Evolutionary conservation across 2,888 invertebrate species (phyloP), one percentile per base, ranked within the genome.

Genomic region (Sturmia bella): DNA sequence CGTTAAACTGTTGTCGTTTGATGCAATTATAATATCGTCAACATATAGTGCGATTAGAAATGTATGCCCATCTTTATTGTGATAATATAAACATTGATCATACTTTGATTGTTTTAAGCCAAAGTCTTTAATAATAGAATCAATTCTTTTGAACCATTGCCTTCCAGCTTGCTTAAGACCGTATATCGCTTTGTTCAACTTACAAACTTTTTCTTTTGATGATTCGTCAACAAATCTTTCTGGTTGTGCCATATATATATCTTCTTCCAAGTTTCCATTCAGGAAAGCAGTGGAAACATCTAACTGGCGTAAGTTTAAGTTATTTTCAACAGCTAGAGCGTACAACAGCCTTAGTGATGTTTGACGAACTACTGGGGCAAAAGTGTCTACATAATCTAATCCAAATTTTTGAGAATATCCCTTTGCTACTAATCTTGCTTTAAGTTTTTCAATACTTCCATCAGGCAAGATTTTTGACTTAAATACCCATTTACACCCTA

Each of bases 1-100:
- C 9, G 24, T 41, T 3, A 56, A 37, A 12, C 17, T 15, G 3
- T 7, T 21, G 3, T 59, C n/a, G 24, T 41, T 41, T 6, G n/a
- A 4, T 2, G 52, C 52, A 54, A 54, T 54, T 54, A 54, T 27
- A n/a, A 15, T 13, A n/a, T 45, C 45, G 15, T 45, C 45, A 0
- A 45, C 45, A 45, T 45, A 45, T 45, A 45, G 15, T 13, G 45
- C 45, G 45, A 15, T 6, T n/a, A 45, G 3, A 13, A 27, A n/a
- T 21, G 5, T 41, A n/a, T 24, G n/a, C 21, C 2, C 1, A n/a
- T 21, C 7, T 41, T 43, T 24, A 24, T 17, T 61, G 24, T 4
- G n/a, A 11, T 15, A 61, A 27, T 48, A 48, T 32, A 63, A 48
- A 37, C 45, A 48, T 13, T 48, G 15, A 17, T 63, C 63, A 32